Conservation (phyloP, 2,888 invertebrate species). For the Graphium colonna region DNA sequence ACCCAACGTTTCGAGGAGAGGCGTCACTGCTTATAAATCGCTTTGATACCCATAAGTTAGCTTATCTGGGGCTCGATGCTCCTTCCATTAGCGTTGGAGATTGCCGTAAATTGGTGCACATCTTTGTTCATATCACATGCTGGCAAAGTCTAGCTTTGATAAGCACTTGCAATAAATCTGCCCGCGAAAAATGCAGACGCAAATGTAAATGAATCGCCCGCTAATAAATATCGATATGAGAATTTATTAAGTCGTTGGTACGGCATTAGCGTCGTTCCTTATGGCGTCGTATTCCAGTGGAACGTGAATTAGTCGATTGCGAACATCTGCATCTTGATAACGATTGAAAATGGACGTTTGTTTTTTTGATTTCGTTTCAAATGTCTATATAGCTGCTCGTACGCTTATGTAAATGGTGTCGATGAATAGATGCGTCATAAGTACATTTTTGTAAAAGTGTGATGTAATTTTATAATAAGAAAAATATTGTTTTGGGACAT, state of each 20-base stretch:
- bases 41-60: constrained; percentile 18
- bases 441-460: too few species aligned
- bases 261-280: neutral
- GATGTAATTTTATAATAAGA: too few species aligned
- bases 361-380: neutral
- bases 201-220: neutral
- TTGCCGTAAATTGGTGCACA: constrained; percentile 19
- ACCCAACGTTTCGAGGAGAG: constrained; percentile 16
- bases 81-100: constrained; percentile 24
- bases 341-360: neutral
- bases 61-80: constrained; percentile 19
- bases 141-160: constrained; percentile 17
- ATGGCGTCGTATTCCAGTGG: neutral
- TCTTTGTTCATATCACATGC: constrained; percentile 18
- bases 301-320: neutral
- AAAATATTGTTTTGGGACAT: too few species aligned
- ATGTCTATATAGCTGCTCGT: neutral
- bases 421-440: neutral
- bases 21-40: constrained; percentile 20
- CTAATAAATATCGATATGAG: neutral
- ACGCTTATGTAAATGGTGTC: neutral
- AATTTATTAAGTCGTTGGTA: neutral
- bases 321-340: neutral
- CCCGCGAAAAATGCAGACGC: constrained; percentile 3
- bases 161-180: constrained; percentile 6